Conservation (phyloP, 2,888 invertebrate genomes). For the Panzeria rudis region DNA sequence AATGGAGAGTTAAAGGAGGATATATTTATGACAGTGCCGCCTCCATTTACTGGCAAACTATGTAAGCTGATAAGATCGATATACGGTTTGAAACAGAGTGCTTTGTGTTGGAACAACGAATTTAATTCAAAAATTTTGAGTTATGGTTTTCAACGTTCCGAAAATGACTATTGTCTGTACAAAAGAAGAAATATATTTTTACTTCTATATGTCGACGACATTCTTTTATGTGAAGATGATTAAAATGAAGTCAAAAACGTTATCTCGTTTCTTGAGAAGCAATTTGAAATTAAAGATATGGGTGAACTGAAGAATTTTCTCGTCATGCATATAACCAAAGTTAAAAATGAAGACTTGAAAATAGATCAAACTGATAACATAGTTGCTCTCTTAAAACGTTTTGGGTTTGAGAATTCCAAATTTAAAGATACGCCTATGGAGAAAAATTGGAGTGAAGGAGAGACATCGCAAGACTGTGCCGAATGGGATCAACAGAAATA, state of each 20-base stretch:
- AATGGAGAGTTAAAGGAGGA: too few relatives aligned
- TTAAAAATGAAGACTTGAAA: slow-evolving; percentile 20
- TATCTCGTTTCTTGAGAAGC: not conserved
- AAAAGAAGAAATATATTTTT: slow-evolving; percentile 16
- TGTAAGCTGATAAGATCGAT: slow-evolving; percentile 20
- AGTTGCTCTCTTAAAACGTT: slow-evolving; percentile 13
- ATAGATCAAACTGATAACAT: slow-evolving; percentile 32
- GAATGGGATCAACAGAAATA: slow-evolving; percentile 29
- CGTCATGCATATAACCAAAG: slow-evolving; percentile 1
- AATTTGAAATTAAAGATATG: slow-evolving; percentile 34
- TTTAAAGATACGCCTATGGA: slow-evolving; percentile 1
- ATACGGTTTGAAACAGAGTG: slow-evolving; percentile 34
- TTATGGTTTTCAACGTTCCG: slow-evolving; percentile 18
- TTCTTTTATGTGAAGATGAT: slow-evolving; percentile 1
- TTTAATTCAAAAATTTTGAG: slow-evolving; percentile 41
- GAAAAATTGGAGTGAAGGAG: not conserved
- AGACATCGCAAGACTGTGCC: too few relatives aligned
- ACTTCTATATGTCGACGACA: too few relatives aligned
- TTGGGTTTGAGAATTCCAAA: slow-evolving; percentile 4
- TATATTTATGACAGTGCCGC: too few relatives aligned
- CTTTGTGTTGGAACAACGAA: slow-evolving; percentile 33
- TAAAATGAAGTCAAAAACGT: slow-evolving; percentile 10
- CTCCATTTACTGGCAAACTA: too few relatives aligned
- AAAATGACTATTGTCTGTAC: slow-evolving; percentile 39
- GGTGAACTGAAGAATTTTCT: slow-evolving; percentile 25